Percentiles rank a stretch among this genome's conserved stretches.
These are phyloP conservation scores for Meriones psammophilus DNA, from an alignment of 2,797 vertebrate genomes.

Conservation along the genomic window DNA sequence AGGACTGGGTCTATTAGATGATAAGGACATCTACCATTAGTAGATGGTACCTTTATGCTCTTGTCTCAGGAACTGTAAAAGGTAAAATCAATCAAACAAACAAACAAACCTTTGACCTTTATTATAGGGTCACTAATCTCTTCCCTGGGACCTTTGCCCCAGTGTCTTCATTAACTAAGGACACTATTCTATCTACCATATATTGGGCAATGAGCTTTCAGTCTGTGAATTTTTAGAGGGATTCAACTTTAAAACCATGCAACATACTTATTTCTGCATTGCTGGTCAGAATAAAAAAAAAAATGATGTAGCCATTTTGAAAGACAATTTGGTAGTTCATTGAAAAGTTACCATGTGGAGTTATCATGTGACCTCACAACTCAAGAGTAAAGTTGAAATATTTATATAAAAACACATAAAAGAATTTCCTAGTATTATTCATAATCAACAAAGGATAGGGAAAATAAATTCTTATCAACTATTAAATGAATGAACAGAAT, in stretches of 20 bases:
- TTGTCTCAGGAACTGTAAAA: not conserved
- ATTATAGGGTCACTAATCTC: not conserved
- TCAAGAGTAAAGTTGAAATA: not conserved
- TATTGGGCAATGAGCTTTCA: not conserved
- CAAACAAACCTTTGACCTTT: not conserved
- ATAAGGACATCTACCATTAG: too few species aligned
- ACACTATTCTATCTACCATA: not conserved
- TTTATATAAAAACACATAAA: not conserved
- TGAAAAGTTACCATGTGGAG: not conserved
- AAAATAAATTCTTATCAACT: not conserved
- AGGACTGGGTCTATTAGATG: not conserved
- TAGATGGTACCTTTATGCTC: not conserved
- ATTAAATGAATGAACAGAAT: constrained; percentile 8
- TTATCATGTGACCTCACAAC: not conserved
- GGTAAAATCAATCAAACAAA: not conserved
- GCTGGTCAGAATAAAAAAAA: not conserved
- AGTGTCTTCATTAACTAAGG: not conserved
- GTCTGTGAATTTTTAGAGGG: not conserved
- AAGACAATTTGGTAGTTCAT: not conserved
- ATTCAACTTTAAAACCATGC: not conserved
- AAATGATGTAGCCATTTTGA: not conserved
- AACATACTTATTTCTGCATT: not conserved
- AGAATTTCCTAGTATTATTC: not conserved
- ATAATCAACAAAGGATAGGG: not conserved
- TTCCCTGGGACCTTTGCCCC: not conserved